Evolutionary conservation across 2,888 invertebrate genomes (phyloP).

Genomic region (Capitulum mitella): DNA sequence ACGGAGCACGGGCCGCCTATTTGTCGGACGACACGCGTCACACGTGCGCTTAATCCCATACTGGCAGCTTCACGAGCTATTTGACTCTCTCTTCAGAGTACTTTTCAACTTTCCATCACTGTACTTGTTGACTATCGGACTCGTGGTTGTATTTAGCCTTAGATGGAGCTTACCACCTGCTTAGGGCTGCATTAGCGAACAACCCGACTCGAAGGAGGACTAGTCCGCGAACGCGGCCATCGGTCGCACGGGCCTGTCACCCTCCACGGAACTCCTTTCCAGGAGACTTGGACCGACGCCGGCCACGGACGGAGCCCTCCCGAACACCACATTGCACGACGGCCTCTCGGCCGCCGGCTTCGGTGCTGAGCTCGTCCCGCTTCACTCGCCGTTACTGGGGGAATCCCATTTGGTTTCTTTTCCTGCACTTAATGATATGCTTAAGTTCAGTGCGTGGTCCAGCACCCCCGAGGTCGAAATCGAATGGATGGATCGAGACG

Average conservation of each 20-base stretch:
- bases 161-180: slow-evolving; percentile 54
- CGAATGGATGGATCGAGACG: too few species aligned
- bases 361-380: too few species aligned
- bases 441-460: slow-evolving; percentile 20
- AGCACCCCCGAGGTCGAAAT: background rate
- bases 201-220: slow-evolving; percentile 52
- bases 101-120: slow-evolving; percentile 64
- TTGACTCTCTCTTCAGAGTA: slow-evolving; percentile 59
- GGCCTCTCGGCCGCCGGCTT: too few species aligned
- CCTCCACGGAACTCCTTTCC: background rate
- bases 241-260: slow-evolving; percentile 3
- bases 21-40: slow-evolving; percentile 8
- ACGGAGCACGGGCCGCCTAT: background rate
- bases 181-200: slow-evolving; percentile 57
- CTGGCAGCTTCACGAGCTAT: slow-evolving; percentile 52
- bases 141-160: slow-evolving; percentile 56
- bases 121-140: slow-evolving; percentile 59
- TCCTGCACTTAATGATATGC: slow-evolving; percentile 26
- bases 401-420: slow-evolving; percentile 10
- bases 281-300: too few species aligned
- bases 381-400: background rate
- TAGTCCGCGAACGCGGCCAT: slow-evolving; percentile 39
- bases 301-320: too few species aligned
- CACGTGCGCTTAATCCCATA: slow-evolving; percentile 33
- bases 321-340: too few species aligned